These are phyloP conservation scores for Nymphalis io DNA, from an alignment of 1,140 invertebrate species.

Conservation along the genomic window DNA sequence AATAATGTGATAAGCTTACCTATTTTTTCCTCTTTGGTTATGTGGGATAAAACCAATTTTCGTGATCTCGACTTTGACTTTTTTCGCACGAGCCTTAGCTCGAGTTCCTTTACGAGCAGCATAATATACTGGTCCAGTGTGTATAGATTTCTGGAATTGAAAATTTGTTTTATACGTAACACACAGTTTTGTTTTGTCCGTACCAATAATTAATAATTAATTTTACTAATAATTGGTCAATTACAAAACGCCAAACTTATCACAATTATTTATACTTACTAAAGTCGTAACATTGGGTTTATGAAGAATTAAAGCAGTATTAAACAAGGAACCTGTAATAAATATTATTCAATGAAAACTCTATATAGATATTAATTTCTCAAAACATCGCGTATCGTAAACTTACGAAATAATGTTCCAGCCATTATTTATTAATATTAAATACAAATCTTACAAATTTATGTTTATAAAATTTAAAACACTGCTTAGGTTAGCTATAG, in stretches of 20 bases:
- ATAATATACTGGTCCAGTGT: constrained; percentile 73
- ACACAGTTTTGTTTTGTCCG: too few relatives aligned
- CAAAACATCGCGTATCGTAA: background rate
- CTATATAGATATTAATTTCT: background rate
- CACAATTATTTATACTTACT: constrained; percentile 56
- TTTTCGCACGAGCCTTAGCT: constrained; percentile 85
- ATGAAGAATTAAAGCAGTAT: constrained; percentile 47
- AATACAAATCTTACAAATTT: background rate
- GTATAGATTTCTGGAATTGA: constrained; percentile 57
- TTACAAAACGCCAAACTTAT: too few relatives aligned
- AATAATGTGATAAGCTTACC: constrained; percentile 43
- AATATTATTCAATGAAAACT: constrained; percentile 13
- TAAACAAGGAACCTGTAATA: constrained; percentile 65
- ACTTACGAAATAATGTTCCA: constrained; percentile 64
- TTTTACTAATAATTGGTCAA: too few relatives aligned
- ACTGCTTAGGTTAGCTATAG: constrained; percentile 44
- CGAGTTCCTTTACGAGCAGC: constrained; percentile 89
- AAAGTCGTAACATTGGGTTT: constrained; percentile 49
- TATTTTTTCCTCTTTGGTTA: constrained; percentile 80
- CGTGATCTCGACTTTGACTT: constrained; percentile 85
- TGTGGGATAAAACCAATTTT: constrained; percentile 86
- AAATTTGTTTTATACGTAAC: constrained; percentile 19
- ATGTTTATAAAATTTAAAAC: background rate
- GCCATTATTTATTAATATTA: constrained; percentile 46
- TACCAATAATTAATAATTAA: too few relatives aligned